phyloP scores from a whole-genome alignment of 2,797 vertebrate genomes.

The Mormyrops attenuatus region DNA sequence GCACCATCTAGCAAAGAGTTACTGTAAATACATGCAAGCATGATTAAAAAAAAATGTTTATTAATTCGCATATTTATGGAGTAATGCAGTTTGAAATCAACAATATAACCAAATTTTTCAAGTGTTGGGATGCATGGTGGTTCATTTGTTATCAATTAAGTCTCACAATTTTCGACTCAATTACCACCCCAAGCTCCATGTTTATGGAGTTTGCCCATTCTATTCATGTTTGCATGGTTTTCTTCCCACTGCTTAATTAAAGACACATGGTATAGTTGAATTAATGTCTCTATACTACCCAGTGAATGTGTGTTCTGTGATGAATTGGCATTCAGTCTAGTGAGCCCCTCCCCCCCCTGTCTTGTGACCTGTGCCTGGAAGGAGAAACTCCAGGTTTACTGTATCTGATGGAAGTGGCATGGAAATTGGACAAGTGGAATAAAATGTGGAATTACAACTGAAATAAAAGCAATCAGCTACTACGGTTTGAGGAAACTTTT shows the following conservation, averaged over 20 bases:
- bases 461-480: neutral
- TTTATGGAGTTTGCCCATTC: neutral
- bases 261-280: neutral
- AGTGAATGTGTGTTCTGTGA: neutral
- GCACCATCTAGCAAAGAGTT: neutral
- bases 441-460: neutral
- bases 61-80: neutral
- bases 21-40: neutral
- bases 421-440: neutral
- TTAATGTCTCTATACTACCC: neutral
- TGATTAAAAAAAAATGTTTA: neutral
- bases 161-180: neutral
- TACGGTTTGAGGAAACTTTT: no score
- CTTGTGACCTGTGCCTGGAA: neutral
- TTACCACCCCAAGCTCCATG: neutral
- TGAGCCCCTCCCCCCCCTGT: neutral
- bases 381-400: no score
- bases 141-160: neutral
- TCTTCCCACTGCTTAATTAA: neutral
- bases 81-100: neutral
- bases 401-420: neutral
- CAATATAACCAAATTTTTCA: neutral
- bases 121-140: neutral
- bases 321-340: neutral
- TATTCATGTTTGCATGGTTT: neutral